Evolutionary conservation across 2,888 invertebrate species (phyloP).

Genomic region (Aphidius colemani): DNA sequence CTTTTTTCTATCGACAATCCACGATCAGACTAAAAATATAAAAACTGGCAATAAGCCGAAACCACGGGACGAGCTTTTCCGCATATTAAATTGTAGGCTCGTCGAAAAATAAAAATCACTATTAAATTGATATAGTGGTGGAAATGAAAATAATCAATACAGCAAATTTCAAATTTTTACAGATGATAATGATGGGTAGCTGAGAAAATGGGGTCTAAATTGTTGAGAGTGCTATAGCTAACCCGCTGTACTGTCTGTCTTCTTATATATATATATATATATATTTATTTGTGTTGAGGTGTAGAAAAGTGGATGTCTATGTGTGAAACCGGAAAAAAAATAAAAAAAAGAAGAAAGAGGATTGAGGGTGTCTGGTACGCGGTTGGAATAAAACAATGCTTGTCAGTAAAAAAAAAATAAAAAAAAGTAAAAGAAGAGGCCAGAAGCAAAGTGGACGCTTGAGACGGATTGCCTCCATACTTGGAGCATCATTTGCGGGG

Average conservation of each 20-base stretch:
- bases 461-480: constrained; percentile 54
- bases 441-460: constrained; percentile 54
- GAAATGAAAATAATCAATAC: constrained; percentile 6
- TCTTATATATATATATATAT: too few species aligned
- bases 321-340: constrained; percentile 36
- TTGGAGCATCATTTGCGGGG: constrained; percentile 26
- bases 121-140: too few species aligned
- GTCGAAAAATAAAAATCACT: constrained; percentile 27
- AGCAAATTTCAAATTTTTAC: neutral
- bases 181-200: constrained; percentile 13
- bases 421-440: constrained; percentile 36
- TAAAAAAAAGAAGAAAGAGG: constrained; percentile 35
- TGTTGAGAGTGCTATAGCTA: constrained; percentile 44
- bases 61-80: constrained; percentile 47
- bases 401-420: constrained; percentile 47
- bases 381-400: constrained; percentile 58
- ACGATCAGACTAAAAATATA: constrained; percentile 44
- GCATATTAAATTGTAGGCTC: constrained; percentile 48
- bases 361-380: constrained; percentile 57
- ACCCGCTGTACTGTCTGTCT: constrained; percentile 37
- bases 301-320: constrained; percentile 33
- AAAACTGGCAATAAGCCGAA: constrained; percentile 54
- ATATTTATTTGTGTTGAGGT: constrained; percentile 14
- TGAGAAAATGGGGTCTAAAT: constrained; percentile 28
- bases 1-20: constrained; percentile 31